phyloP scores from a whole-genome alignment of 2,797 vertebrate genomes.

The Enteromius trimaculatus region DNA sequence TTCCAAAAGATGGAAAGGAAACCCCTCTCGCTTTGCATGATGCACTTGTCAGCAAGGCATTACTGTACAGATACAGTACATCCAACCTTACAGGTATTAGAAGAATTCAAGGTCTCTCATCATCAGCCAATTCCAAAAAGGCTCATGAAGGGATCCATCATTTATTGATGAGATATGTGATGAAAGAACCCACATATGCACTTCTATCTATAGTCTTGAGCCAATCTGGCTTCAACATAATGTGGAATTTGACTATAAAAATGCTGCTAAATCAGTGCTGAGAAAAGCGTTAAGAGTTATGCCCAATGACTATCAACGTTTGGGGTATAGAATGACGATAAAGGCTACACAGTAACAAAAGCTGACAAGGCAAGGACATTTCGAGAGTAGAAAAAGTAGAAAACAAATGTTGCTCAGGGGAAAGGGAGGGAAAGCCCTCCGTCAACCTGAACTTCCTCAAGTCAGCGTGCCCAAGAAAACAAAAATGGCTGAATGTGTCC shows the following conservation, averaged over 20 bases:
- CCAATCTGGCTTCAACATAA: constrained; percentile 29
- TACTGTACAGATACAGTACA: constrained; percentile 28
- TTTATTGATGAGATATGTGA: constrained; percentile 48
- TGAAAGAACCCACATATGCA: constrained; percentile 44
- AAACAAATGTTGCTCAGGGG: constrained; percentile 49
- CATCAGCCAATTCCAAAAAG: constrained; percentile 47
- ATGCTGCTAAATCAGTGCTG: background rate
- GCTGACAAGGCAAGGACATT: background rate
- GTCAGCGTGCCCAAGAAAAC: constrained; percentile 55
- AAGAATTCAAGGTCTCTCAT: constrained; percentile 42
- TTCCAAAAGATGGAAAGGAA: constrained; percentile 16
- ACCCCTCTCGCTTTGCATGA: background rate
- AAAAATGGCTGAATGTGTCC: constrained; percentile 49
- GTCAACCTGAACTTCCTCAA: constrained; percentile 54
- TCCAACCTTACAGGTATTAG: constrained; percentile 50
- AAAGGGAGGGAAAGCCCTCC: constrained; percentile 51
- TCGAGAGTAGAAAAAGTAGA: constrained; percentile 32
- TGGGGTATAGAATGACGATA: background rate
- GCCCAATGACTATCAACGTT: background rate
- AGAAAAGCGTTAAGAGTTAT: background rate
- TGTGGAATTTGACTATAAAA: constrained; percentile 46
- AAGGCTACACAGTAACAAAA: background rate
- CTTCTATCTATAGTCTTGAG: constrained; percentile 19
- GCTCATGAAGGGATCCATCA: constrained; percentile 36
- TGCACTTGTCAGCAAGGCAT: background rate